Conservation (phyloP, 2,113 vertebrate genomes). For the Neofelis nebulosa region DNA sequence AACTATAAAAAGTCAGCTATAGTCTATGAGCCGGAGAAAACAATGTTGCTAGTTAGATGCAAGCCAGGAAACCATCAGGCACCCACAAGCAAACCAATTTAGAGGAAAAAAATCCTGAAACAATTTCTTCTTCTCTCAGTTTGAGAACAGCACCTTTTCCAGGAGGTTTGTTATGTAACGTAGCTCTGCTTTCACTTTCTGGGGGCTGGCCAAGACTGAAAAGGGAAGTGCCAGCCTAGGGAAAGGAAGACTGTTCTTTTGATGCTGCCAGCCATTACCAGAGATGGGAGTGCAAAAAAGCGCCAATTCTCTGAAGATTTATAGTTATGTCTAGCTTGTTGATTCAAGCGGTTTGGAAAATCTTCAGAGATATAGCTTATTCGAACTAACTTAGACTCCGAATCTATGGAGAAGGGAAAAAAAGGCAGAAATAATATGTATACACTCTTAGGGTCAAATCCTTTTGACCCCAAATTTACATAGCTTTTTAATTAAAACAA, state of each 20-base stretch:
- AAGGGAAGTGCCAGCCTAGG: slow-evolving; percentile 24
- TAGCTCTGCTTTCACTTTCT: slow-evolving; percentile 38
- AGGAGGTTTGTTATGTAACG: slow-evolving; percentile 1
- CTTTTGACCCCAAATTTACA: slow-evolving; percentile 17
- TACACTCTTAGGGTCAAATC: not conserved
- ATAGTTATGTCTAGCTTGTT: slow-evolving; percentile 61
- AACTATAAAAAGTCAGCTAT: slow-evolving; percentile 50
- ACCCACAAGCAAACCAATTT: slow-evolving; percentile 31
- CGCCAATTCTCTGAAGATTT: slow-evolving; percentile 52
- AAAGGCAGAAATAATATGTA: not conserved
- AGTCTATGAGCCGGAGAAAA: slow-evolving; percentile 23
- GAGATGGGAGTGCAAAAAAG: slow-evolving; percentile 37
- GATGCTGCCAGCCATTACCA: slow-evolving; percentile 59
- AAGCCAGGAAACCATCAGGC: slow-evolving; percentile 5
- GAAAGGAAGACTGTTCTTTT: slow-evolving; percentile 68
- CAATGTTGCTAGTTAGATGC: not conserved
- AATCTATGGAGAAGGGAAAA: not conserved
- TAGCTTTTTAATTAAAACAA: not conserved
- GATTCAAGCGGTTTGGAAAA: slow-evolving; percentile 64
- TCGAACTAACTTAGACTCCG: not conserved
- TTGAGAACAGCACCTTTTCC: slow-evolving; percentile 61
- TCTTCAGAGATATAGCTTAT: slow-evolving; percentile 52
- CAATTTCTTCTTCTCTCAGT: slow-evolving; percentile 36
- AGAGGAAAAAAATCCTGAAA: not conserved
- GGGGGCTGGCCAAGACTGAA: slow-evolving; percentile 36